A percentile compares a stretch with the other conserved stretches of the same genome.
These are phyloP conservation scores for Alca torda DNA, from an alignment of 2,797 vertebrate species.

Conservation along the genomic window DNA sequence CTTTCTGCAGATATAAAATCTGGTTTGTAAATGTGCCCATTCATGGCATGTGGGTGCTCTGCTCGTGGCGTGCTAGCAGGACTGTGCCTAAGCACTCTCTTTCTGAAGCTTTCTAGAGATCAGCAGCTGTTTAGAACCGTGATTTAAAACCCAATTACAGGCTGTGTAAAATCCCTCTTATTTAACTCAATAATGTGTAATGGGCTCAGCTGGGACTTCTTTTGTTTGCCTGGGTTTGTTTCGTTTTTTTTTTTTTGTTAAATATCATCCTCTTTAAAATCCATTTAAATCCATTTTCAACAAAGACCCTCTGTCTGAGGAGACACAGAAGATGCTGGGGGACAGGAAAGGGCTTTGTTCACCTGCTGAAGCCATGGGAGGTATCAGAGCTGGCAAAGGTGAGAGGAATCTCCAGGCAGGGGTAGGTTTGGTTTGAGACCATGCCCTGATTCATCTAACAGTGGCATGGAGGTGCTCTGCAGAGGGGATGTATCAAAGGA, in stretches of 20 bases:
- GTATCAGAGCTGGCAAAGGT: background rate
- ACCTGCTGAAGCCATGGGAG: background rate
- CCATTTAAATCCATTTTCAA: background rate
- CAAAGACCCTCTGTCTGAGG: background rate
- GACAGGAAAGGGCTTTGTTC: background rate
- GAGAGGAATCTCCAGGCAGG: background rate
- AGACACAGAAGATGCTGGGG: background rate
- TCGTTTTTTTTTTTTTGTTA: background rate
- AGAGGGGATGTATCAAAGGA: background rate
- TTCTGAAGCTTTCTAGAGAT: conserved; percentile 12
- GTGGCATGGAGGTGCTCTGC: background rate
- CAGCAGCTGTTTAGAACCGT: conserved; percentile 33
- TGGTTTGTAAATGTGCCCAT: background rate
- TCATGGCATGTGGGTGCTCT: background rate
- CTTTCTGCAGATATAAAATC: background rate
- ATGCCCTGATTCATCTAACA: background rate
- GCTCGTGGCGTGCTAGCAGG: background rate
- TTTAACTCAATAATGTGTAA: background rate
- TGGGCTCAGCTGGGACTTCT: conserved; percentile 39
- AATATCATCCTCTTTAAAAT: background rate
- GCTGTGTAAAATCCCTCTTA: background rate
- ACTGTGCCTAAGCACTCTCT: background rate
- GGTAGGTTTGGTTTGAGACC: background rate
- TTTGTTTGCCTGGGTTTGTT: background rate
- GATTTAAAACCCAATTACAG: conserved; percentile 39